Conservation (phyloP, 2,888 invertebrate species). For the Nephrocerus scutellatus region DNA sequence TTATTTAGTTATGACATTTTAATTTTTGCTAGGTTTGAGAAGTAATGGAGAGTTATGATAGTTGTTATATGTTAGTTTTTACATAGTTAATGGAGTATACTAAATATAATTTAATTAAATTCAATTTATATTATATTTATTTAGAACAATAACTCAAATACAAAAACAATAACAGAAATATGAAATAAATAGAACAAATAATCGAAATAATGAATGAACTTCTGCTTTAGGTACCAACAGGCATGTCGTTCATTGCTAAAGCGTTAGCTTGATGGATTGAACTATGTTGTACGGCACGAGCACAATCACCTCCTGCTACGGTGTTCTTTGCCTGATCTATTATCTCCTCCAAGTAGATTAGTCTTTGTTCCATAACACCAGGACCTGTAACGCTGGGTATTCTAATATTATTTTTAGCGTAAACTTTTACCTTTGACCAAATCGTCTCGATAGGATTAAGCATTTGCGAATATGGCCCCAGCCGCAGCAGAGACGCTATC, state of each 20-base stretch:
- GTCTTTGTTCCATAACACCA: slow-evolving; percentile 5
- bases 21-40: no score
- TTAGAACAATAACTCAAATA: no score
- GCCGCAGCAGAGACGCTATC: slow-evolving; percentile 6
- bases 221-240: no score
- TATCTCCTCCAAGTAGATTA: slow-evolving; percentile 4
- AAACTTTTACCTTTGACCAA: slow-evolving; percentile 8
- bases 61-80: no score
- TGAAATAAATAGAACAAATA: no score
- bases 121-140: no score
- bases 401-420: slow-evolving; percentile 5
- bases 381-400: slow-evolving; percentile 2
- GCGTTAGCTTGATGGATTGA: slow-evolving; percentile 1
- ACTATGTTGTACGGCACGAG: slow-evolving; percentile 2
- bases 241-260: slow-evolving; percentile 4
- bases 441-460: slow-evolving; percentile 13
- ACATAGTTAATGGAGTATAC: no score
- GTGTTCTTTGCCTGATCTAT: slow-evolving; percentile 8
- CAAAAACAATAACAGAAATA: no score
- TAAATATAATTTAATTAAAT: no score
- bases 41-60: no score
- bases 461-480: slow-evolving; percentile 10
- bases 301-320: slow-evolving; percentile 6
- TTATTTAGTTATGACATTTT: no score
- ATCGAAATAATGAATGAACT: no score